Percentiles rank a stretch among this genome's conserved stretches.
Evolutionary conservation across 1,140 invertebrate species (phyloP).

Genomic region (Kradibia gibbosae): DNA sequence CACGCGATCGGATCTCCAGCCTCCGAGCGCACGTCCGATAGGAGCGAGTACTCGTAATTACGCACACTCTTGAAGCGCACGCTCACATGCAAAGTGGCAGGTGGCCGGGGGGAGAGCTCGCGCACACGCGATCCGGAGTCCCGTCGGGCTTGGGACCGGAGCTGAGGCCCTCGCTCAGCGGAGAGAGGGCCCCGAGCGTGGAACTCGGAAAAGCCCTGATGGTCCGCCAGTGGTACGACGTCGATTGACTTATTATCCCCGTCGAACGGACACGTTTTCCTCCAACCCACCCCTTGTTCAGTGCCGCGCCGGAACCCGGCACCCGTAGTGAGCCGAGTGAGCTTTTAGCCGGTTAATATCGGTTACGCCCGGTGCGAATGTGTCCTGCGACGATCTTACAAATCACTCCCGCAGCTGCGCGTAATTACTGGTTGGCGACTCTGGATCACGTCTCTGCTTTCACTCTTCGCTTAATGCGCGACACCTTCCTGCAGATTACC

Average conservation of each 20-base stretch:
- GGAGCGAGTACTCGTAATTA: neutral
- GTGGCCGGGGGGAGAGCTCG: neutral
- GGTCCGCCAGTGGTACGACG: neutral
- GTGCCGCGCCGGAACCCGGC: too few species aligned
- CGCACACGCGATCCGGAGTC: neutral
- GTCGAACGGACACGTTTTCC: neutral
- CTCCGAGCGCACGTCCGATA: too few species aligned
- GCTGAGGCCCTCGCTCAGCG: neutral
- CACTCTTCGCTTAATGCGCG: neutral
- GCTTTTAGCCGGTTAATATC: neutral
- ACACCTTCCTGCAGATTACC: neutral
- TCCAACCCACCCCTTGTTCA: too few species aligned
- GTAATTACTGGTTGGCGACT: neutral
- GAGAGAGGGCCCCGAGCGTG: neutral
- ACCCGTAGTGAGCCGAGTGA: too few species aligned
- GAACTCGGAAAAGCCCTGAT: neutral
- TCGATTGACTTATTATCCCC: conserved; percentile 2
- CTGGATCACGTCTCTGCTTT: neutral
- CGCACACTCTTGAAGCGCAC: neutral
- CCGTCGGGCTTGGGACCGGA: neutral
- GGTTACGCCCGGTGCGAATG: neutral
- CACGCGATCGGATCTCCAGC: conserved; percentile 13
- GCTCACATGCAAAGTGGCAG: neutral
- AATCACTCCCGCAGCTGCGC: neutral
- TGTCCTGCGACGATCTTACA: neutral